phyloP scores from a whole-genome alignment of 2,888 invertebrate species.

The Pristionchus entomophagus region DNA sequence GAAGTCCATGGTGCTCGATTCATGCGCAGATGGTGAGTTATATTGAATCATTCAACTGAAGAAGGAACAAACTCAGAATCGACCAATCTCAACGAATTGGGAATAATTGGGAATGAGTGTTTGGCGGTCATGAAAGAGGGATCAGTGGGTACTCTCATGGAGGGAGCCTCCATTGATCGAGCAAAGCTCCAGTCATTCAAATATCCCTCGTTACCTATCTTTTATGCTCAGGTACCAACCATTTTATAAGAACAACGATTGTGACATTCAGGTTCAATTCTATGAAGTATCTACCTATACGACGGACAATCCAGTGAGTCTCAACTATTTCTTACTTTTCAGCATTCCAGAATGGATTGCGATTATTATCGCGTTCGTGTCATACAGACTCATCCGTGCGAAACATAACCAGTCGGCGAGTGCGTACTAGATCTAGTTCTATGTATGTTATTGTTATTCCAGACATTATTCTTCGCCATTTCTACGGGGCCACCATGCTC shows the following conservation, averaged over 20 bases:
- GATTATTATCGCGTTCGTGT: neutral
- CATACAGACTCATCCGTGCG: neutral
- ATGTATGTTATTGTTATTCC: too few species aligned
- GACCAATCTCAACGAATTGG: neutral
- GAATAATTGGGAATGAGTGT: slow-evolving; percentile 6
- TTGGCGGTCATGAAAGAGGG: neutral
- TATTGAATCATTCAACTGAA: too few species aligned
- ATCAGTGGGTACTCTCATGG: slow-evolving; percentile 9
- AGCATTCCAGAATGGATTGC: neutral
- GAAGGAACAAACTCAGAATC: too few species aligned
- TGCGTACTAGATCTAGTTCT: neutral
- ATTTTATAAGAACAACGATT: too few species aligned
- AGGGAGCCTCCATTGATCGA: slow-evolving; percentile 6
- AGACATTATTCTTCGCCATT: neutral
- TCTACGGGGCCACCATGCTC: neutral
- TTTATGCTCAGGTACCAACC: slow-evolving; percentile 1
- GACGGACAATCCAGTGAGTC: neutral
- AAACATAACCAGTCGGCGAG: neutral
- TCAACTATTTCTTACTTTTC: slow-evolving; percentile 14
- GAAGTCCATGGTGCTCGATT: neutral
- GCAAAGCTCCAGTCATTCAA: neutral
- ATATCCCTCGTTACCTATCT: neutral
- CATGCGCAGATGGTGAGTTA: neutral
- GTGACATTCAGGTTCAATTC: slow-evolving; percentile 1
- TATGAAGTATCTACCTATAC: slow-evolving; percentile 16